Evolutionary conservation across 2,797 vertebrate species (phyloP).

Genomic region (Staurois parvus): DNA sequence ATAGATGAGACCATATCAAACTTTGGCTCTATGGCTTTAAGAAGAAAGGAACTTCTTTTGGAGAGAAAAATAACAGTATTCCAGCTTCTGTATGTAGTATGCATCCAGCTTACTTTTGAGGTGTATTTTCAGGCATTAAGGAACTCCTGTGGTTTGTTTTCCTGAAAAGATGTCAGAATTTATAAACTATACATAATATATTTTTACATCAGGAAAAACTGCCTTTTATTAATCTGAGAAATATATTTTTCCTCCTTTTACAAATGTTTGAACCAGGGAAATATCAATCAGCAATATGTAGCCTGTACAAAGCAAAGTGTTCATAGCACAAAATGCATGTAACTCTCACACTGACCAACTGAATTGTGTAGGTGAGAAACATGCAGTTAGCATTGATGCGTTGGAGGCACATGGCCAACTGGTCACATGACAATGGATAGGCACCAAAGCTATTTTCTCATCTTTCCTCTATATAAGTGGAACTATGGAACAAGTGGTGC

Average conservation of each 20-base stretch:
- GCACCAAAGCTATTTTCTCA: conserved; percentile 82
- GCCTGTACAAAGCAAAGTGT: conserved; percentile 80
- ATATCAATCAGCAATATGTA: conserved; percentile 78
- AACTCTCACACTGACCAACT: conserved; percentile 79
- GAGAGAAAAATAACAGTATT: conserved; percentile 67
- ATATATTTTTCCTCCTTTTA: conserved; percentile 15
- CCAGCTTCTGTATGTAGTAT: conserved; percentile 69
- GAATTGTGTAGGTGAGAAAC: conserved; percentile 73
- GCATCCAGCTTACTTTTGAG: conserved; percentile 68
- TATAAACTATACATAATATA: conserved; percentile 68
- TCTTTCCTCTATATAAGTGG: conserved; percentile 78
- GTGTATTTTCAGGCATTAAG: conserved; percentile 69
- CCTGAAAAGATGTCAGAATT: conserved; percentile 65
- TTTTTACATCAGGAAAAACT: conserved; percentile 92
- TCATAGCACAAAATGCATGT: conserved; percentile 89
- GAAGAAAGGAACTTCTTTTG: conserved; percentile 68
- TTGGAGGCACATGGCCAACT: conserved; percentile 78
- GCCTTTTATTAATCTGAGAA: conserved; percentile 75
- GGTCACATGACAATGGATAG: conserved; percentile 73
- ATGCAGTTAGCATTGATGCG: conserved; percentile 79
- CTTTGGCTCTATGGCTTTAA: conserved; percentile 74
- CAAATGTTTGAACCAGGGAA: conserved; percentile 82
- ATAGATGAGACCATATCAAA: conserved; percentile 71
- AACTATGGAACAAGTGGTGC: conserved; percentile 85
- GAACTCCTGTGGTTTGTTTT: conserved; percentile 67